Evolutionary conservation across 2,113 vertebrate genomes (phyloP).

Genomic region (Hypanus sabinus): DNA sequence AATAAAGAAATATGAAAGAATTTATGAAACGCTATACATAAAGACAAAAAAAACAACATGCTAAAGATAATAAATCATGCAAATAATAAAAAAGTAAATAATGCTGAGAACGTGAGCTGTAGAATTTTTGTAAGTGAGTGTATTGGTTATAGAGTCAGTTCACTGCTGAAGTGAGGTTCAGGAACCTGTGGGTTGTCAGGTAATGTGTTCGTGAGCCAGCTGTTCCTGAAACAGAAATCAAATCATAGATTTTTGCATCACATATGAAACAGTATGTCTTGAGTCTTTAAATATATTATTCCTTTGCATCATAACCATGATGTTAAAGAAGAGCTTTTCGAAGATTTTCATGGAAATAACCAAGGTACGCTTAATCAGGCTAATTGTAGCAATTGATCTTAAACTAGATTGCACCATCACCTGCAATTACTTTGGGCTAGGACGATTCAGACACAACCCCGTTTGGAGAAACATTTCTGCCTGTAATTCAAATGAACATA

Average conservation of each 20-base stretch:
- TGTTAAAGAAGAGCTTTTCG: neutral
- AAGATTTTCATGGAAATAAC: neutral
- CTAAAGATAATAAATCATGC: too few species aligned
- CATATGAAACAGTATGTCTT: neutral
- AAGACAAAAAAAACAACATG: too few species aligned
- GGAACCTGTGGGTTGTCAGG: too few species aligned
- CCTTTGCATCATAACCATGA: neutral
- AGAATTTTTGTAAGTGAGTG: too few species aligned
- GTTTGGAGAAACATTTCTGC: neutral
- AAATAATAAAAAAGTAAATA: too few species aligned
- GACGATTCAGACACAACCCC: neutral
- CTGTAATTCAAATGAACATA: neutral
- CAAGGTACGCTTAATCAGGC: neutral
- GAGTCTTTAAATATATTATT: neutral
- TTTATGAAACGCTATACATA: too few species aligned
- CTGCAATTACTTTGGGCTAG: neutral
- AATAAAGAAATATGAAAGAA: too few species aligned
- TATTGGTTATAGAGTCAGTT: too few species aligned
- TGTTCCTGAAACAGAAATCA: neutral
- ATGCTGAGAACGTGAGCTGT: too few species aligned
- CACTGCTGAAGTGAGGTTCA: too few species aligned
- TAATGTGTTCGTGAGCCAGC: too few species aligned
- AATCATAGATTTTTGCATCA: neutral
- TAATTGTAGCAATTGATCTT: neutral
- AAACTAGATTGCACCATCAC: neutral